A percentile compares a stretch with the other conserved stretches of the same genome.
phyloP scores from a whole-genome alignment of 1,140 invertebrate species.

The Polypedilum vanderplanki region DNA sequence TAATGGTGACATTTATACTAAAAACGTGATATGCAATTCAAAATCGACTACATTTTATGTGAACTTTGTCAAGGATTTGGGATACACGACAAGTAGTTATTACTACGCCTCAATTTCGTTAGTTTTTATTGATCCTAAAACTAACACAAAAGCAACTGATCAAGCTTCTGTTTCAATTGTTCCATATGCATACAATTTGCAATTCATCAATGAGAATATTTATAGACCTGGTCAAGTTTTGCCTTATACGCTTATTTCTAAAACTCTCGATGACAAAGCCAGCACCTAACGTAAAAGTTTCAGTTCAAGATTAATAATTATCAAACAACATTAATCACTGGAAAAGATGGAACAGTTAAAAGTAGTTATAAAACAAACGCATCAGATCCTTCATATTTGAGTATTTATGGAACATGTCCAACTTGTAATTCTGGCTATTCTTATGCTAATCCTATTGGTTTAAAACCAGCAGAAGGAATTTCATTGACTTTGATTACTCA shows the following conservation, averaged over 20 bases:
- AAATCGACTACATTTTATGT: constrained; percentile 65
- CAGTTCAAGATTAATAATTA: neutral
- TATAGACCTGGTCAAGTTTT: neutral
- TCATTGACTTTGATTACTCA: no score
- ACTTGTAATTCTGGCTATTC: no score
- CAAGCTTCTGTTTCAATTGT: constrained; percentile 50
- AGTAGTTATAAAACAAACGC: no score
- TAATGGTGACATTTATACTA: neutral
- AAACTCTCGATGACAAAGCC: neutral
- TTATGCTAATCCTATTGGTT: no score
- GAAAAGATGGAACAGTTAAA: no score
- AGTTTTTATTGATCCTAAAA: neutral
- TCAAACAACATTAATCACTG: neutral
- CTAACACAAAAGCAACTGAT: constrained; percentile 36
- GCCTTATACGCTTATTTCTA: neutral
- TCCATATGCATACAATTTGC: neutral
- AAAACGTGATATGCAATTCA: constrained; percentile 53
- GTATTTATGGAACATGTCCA: no score
- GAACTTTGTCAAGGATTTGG: constrained; percentile 54
- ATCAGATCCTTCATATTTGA: no score
- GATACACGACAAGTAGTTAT: neutral
- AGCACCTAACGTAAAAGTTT: neutral
- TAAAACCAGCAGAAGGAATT: no score
- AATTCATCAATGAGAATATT: no score
- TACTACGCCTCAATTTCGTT: neutral